Evolutionary conservation across 2,797 vertebrate species (phyloP), one percentile per base, ranked within the genome.

Genomic region (Chaetodon trifasciatus): DNA sequence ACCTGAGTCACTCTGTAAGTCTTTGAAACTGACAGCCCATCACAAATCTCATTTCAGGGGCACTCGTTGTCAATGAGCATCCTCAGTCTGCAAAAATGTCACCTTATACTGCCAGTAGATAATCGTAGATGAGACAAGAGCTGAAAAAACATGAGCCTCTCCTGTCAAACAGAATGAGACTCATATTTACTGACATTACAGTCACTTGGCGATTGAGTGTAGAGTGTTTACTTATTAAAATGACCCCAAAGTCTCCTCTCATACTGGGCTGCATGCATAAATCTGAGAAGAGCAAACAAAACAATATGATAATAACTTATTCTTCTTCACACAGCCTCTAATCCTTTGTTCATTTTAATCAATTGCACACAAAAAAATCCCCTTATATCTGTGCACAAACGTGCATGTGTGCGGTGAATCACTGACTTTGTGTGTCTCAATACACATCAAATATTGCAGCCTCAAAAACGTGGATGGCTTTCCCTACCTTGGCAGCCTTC

Each of bases 21-120:
- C 80, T 89, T 82, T 84, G 79, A 87, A 89, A 88, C 46, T 89
- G 87, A 89, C 88, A 91, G 73, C 77, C 70, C 74, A 76, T 91
- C 89, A 93, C 86, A 91, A 90, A 92, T 91, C 87, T 92, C 83
- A 91, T 93, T 92, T 90, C 86, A 88, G 85, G 78, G 80, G 88
- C 86, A 76, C 68, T 90, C 46, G 64, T 67, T 72, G 70, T 88
- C 83, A 89, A 90, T 83, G 86, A 91, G 81, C 81, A 86, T 91
- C 87, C 83, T 88, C 69, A 68, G 63, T 71, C 82, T 73, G 80
- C 75, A 85, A 89, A 90, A 87, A 88, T 90, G 84, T 88, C 83
- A 88, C 81, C 78, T 82, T 71, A 79, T 74, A 77, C 63, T 78
- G 85, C 78, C 76, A 65, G 82, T 39, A 82, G 83, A 88, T 92